These are phyloP conservation scores for Brachionichthys hirsutus DNA, from an alignment of 2,113 vertebrate species.

Conservation along the genomic window DNA sequence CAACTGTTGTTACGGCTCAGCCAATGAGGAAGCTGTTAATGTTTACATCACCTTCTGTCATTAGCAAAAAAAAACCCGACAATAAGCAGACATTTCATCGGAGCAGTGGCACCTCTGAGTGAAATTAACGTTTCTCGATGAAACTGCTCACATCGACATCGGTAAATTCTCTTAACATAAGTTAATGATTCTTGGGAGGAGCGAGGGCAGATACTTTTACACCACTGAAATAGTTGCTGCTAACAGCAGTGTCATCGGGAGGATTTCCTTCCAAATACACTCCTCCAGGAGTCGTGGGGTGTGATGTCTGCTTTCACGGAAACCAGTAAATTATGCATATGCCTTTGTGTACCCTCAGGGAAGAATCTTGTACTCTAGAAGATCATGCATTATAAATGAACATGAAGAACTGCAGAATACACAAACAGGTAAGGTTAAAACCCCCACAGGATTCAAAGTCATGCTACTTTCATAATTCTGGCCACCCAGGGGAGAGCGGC, in stretches of 20 bases:
- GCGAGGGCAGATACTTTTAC: neutral
- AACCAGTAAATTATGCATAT: conserved; percentile 62
- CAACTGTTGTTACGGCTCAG: too few relatives aligned
- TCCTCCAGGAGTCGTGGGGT: neutral
- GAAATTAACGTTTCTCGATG: too few relatives aligned
- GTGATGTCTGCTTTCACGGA: conserved; percentile 35
- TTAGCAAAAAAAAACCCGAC: too few relatives aligned
- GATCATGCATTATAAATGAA: conserved; percentile 67
- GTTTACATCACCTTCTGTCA: too few relatives aligned
- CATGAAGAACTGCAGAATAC: conserved; percentile 42
- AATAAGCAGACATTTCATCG: too few relatives aligned
- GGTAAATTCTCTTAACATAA: too few relatives aligned
- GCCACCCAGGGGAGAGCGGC: conserved; percentile 22
- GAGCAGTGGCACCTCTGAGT: too few relatives aligned
- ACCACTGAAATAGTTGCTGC: conserved; percentile 15
- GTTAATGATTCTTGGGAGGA: too few relatives aligned
- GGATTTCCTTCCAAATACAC: conserved; percentile 26
- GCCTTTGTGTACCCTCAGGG: conserved; percentile 42
- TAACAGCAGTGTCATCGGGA: conserved; percentile 14
- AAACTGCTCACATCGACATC: too few relatives aligned
- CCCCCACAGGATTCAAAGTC: conserved; percentile 48
- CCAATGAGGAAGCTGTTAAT: too few relatives aligned
- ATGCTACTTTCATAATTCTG: conserved; percentile 46
- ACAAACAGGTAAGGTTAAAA: conserved; percentile 52
- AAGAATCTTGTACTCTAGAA: conserved; percentile 41